phyloP scores from a whole-genome alignment of 2,888 invertebrate species.

The Argyra leucocephala region DNA sequence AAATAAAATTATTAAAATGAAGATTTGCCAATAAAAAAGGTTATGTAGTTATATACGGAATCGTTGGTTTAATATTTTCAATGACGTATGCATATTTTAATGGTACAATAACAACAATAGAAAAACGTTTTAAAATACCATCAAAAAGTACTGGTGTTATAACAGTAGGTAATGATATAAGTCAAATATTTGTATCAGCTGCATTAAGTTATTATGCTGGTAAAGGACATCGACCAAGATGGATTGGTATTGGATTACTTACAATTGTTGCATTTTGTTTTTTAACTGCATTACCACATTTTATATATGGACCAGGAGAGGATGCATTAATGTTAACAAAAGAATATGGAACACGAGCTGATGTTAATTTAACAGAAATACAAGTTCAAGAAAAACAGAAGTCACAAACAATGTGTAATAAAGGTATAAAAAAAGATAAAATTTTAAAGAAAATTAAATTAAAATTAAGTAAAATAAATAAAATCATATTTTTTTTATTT shows the following conservation, averaged over 20 bases:
- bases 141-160: slow-evolving; percentile 62
- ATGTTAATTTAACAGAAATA: slow-evolving; percentile 45
- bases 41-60: slow-evolving; percentile 52
- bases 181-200: slow-evolving; percentile 57
- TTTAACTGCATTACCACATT: slow-evolving; percentile 57
- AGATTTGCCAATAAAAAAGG: slow-evolving; percentile 44
- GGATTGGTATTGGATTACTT: slow-evolving; percentile 55
- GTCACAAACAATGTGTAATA: slow-evolving; percentile 27
- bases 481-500: not conserved
- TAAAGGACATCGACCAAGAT: slow-evolving; percentile 60
- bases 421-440: slow-evolving; percentile 18
- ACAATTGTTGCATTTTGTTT: slow-evolving; percentile 57
- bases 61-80: slow-evolving; percentile 58
- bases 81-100: slow-evolving; percentile 63
- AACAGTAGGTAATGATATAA: slow-evolving; percentile 64
- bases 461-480: slow-evolving; percentile 43
- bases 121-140: slow-evolving; percentile 63
- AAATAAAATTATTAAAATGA: no score
- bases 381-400: slow-evolving; percentile 48
- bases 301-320: slow-evolving; percentile 58
- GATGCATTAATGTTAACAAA: slow-evolving; percentile 54
- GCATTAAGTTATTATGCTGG: slow-evolving; percentile 61
- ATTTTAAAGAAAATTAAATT: no score
- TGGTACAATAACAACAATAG: slow-evolving; percentile 64
- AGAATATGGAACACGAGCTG: slow-evolving; percentile 48